phyloP scores from a whole-genome alignment of 2,797 vertebrate genomes.

The Erethizon dorsatum region DNA sequence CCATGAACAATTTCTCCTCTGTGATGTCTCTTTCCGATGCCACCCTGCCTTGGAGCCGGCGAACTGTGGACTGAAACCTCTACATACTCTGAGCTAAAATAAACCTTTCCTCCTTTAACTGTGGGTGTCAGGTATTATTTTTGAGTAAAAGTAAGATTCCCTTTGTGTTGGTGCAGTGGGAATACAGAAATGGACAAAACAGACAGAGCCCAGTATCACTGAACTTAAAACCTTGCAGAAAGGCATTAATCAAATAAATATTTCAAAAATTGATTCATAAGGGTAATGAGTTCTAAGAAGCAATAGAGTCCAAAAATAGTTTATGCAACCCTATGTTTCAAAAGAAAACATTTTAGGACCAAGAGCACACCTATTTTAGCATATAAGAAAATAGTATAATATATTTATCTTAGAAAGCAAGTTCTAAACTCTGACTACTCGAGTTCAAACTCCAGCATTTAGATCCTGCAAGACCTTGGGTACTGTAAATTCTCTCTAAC shows the following conservation, averaged over 20 bases:
- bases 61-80: background rate
- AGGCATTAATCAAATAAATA: slow-evolving; percentile 54
- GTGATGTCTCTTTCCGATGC: background rate
- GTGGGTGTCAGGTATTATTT: background rate
- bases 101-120: background rate
- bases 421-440: slow-evolving; percentile 44
- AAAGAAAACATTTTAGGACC: background rate
- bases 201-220: background rate
- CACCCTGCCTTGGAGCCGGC: background rate
- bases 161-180: background rate
- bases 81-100: background rate
- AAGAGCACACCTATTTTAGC: slow-evolving; percentile 38
- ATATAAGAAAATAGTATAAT: background rate
- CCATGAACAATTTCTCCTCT: background rate
- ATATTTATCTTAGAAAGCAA: slow-evolving; percentile 35
- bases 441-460: slow-evolving; percentile 37
- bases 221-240: slow-evolving; percentile 50
- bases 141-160: background rate
- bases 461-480: slow-evolving; percentile 30
- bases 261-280: slow-evolving; percentile 58
- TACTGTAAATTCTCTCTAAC: slow-evolving; percentile 13
- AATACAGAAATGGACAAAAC: slow-evolving; percentile 28
- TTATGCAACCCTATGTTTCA: slow-evolving; percentile 7
- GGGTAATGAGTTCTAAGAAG: slow-evolving; percentile 49
- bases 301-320: slow-evolving; percentile 47